Evolutionary conservation across 2,888 invertebrate genomes (phyloP).

Genomic region (Rapana venosa): DNA sequence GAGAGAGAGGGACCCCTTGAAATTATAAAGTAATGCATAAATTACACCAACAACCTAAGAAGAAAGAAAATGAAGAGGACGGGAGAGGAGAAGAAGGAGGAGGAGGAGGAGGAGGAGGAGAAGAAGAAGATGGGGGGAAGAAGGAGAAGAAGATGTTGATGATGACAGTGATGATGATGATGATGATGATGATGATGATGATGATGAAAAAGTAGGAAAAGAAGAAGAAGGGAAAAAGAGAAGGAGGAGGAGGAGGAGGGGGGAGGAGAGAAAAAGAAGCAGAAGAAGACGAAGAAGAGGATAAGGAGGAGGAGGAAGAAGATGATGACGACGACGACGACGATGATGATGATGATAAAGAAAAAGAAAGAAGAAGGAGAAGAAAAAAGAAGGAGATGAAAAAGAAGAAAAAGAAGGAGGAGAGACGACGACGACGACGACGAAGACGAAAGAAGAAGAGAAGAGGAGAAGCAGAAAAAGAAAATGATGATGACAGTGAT

Average conservation of each 20-base stretch:
- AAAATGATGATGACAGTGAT: no score
- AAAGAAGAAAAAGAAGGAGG: background rate
- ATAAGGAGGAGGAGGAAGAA: background rate
- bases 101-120: background rate
- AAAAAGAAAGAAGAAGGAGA: constrained; percentile 28
- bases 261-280: no score
- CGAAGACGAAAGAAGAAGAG: background rate
- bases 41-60: background rate
- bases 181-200: background rate
- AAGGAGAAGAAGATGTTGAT: no score
- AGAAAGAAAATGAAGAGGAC: background rate
- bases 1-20: background rate
- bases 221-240: no score
- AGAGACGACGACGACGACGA: no score
- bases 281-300: background rate
- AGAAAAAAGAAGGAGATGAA: background rate
- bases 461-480: background rate
- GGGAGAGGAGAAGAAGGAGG: background rate
- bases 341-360: background rate
- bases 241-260: no score
- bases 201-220: background rate
- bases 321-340: background rate
- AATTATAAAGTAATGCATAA: no score
- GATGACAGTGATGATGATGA: background rate
- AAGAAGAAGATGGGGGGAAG: background rate